Base-by-base conservation (phyloP, 1,140 invertebrate genomes). In the Parasteatoda tepidariorum region DNA sequence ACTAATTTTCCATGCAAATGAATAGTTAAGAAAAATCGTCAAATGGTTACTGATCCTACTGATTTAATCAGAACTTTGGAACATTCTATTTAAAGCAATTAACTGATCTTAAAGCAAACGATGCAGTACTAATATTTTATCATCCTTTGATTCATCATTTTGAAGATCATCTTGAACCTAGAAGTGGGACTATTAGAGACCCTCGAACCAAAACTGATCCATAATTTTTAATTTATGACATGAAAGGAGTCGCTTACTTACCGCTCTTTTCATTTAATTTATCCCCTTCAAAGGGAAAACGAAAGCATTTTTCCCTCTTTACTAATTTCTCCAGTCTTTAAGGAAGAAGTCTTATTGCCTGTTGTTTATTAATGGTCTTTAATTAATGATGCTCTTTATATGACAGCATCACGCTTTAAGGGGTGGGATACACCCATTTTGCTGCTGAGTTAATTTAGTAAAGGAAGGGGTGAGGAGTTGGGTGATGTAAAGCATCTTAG, bases 211-310 rank as follows among this genome's bases (percentile, higher is more conserved):
- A 66, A 66, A 18, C 31, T 34, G 18, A 66, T 48, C 1, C 4
- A 48, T 48, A 48, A 66, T 66, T 66, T 66, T 66, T 66, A 66
- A 66, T 66, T 66, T 66, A 66, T 66, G 28, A 66, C 62, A 66
- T 66, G 62, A 66, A 66, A 66, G 31, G 31, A 13, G 22, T 33
- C 5, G 26, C 28, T 66, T 31, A 11, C 26, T n/a, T 33, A 13
- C 18, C 2, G 3, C 31, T 38, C 3, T 22, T 31, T 13, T 11
- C 18, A 38, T 6, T 34, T 66, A 66, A 66, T 34, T 66, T 38
- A 66, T 66, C 62, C 62, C 1, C 62, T n/a, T 66, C 62, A 66
- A 66, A 66, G 33, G 9, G 38, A 18, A 48, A 48, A 48, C 15
- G 62, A 66, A 34, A 34, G 62, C 7, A 33, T 66, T 66, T 66